Evolutionary conservation across 1,140 invertebrate species (phyloP), one percentile per base, ranked within the genome.

Genomic region (Hypsibius dujardini): DNA sequence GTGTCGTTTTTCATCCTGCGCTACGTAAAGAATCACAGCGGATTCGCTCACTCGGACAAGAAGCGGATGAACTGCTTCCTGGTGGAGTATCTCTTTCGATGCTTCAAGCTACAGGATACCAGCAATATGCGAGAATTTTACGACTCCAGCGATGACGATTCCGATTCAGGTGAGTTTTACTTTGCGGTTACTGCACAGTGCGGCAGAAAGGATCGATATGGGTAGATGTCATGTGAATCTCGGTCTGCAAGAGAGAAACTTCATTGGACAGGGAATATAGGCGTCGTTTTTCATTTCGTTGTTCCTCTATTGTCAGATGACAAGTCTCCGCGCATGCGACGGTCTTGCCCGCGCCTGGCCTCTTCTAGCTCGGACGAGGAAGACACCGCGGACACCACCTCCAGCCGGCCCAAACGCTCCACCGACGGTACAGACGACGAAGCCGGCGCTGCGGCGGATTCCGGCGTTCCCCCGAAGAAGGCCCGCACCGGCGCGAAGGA

Each of bases 1-100:
- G 92, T 92, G 1, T 88, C 92, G 1, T 92, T 93, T 79, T 84
- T 98, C 46, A 82, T 98, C 12, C 95, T 98, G 72, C 95, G 98
- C 82, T 93, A 98, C 81, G 92, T 97, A 1, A 93, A 96, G 79
- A 12, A 67, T 3, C 42, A 45, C 42, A 15, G 12, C 42, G 62
- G 12, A 15, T 67, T 67, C 62, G 40, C 3, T 12, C 40, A 12
- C 3, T 12, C 62, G 12, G 62, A 67, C 12, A 67, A 67, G 62
- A 67, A 67, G 62, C 62, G 7, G 12, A 67, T 67, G 62, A 67
- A 67, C 40, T 7, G 40, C 12, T 67, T 67, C 62, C 40, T 67
- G 40, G 3, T 67, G 7, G 62, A 67, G 40, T 67, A 67, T 67
- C 7, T 67, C 12, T 67, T 15, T 40, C 62, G 62, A 7, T 15